phyloP scores from a whole-genome alignment of 37 sponge, comb jelly and placozoan species.

The Chondrilla cf. caribensis region DNA sequence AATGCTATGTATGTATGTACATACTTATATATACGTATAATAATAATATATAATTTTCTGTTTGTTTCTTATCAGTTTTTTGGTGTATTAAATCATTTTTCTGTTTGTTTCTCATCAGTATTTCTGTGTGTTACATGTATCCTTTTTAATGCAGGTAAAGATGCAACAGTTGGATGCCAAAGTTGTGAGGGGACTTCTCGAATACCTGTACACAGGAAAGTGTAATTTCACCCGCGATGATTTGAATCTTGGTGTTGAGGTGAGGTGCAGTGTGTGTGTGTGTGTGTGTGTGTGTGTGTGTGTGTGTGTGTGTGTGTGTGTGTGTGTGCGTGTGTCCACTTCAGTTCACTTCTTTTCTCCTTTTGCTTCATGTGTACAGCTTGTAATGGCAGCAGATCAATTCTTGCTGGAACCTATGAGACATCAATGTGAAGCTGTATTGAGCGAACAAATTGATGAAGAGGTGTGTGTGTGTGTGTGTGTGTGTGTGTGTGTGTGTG shows the following conservation, averaged over 20 bases:
- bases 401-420: conserved; percentile 69
- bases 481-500: not conserved
- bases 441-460: conserved; percentile 63
- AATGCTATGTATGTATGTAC: not conserved
- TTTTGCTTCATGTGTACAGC: not conserved
- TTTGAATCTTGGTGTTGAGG: conserved; percentile 75
- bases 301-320: conserved; percentile 23
- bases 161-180: not conserved
- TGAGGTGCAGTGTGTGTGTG: conserved; percentile 14
- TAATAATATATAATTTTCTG: too few relatives aligned
- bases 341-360: not conserved
- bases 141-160: not conserved
- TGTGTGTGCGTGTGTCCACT: conserved; percentile 16
- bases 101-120: too few relatives aligned
- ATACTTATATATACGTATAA: not conserved
- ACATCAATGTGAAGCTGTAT: conserved; percentile 56
- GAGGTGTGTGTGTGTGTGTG: conserved; percentile 45
- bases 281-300: conserved; percentile 22
- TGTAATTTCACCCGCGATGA: conserved; percentile 81
- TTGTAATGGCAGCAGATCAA: conserved; percentile 71
- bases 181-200: conserved; percentile 49
- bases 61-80: too few relatives aligned
- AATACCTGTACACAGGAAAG: conserved; percentile 81
- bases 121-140: too few relatives aligned
- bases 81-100: too few relatives aligned